A percentile compares a stretch with the other conserved stretches of the same genome.
These are phyloP conservation scores for Trypoxylus dichotomus DNA, from an alignment of 1,140 invertebrate genomes.

Conservation along the genomic window DNA sequence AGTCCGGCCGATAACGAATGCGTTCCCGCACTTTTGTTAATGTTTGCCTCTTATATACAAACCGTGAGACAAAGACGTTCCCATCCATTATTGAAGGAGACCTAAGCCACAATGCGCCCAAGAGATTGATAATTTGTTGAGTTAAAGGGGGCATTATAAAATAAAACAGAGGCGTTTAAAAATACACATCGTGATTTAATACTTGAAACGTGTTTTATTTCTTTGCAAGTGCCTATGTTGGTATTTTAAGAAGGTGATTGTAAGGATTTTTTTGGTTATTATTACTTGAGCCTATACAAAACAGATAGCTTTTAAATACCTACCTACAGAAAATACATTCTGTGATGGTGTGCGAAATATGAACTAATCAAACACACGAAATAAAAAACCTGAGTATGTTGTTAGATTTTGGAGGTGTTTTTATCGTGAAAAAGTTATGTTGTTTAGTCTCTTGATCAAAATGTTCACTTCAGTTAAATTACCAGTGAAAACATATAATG, in stretches of 20 bases:
- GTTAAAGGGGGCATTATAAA: slow-evolving; percentile 24
- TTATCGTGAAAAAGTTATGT: too few species aligned
- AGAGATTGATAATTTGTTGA: slow-evolving; percentile 24
- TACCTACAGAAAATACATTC: not conserved
- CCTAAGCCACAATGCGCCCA: slow-evolving; percentile 10
- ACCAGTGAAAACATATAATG: too few species aligned
- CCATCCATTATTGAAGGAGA: slow-evolving; percentile 22
- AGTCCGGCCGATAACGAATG: slow-evolving; percentile 24
- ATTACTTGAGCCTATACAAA: not conserved
- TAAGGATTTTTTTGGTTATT: not conserved
- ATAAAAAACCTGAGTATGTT: too few species aligned
- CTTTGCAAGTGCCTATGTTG: slow-evolving; percentile 13
- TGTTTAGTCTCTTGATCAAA: too few species aligned
- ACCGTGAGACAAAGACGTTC: slow-evolving; percentile 18
- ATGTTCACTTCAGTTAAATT: too few species aligned
- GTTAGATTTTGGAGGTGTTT: too few species aligned
- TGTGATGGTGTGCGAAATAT: too few species aligned
- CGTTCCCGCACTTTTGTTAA: slow-evolving; percentile 22
- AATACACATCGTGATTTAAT: slow-evolving; percentile 20
- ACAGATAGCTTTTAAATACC: not conserved
- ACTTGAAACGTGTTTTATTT: slow-evolving; percentile 9
- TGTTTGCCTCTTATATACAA: slow-evolving; percentile 16
- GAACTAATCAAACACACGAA: too few species aligned
- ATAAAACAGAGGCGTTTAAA: slow-evolving; percentile 25
- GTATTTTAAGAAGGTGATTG: slow-evolving; percentile 17